phyloP scores from a whole-genome alignment of 1,140 invertebrate species.

The Cotesia typhae region DNA sequence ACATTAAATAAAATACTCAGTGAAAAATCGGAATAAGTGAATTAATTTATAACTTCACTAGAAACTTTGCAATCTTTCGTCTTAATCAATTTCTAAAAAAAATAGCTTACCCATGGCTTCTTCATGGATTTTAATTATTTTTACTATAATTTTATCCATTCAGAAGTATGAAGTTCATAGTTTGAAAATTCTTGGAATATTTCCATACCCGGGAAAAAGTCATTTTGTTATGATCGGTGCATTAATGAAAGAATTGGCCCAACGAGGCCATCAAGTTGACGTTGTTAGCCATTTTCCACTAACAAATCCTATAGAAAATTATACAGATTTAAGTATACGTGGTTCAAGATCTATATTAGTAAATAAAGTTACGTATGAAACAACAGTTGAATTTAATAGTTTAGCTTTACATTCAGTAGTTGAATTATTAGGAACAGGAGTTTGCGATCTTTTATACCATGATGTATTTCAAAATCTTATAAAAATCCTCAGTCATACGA shows the following conservation, averaged over 20 bases:
- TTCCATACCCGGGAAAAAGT: constrained; percentile 56
- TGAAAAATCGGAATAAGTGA: too few relatives aligned
- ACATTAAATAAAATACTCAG: too few relatives aligned
- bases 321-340: constrained; percentile 50
- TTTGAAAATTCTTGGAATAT: constrained; percentile 53
- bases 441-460: constrained; percentile 37
- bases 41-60: too few relatives aligned
- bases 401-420: background rate
- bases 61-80: too few relatives aligned
- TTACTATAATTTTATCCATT: background rate
- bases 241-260: constrained; percentile 55
- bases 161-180: background rate
- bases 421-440: background rate
- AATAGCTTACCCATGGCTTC: too few relatives aligned
- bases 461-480: constrained; percentile 38
- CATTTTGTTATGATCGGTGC: constrained; percentile 57
- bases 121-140: too few relatives aligned
- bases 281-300: constrained; percentile 58
- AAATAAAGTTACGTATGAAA: constrained; percentile 31
- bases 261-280: constrained; percentile 61
- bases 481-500: constrained; percentile 45
- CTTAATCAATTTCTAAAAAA: too few relatives aligned
- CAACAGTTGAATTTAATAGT: background rate
- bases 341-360: background rate
- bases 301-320: constrained; percentile 54